Evolutionary conservation across 1,140 invertebrate species (phyloP).

Genomic region (Sminthurides bifidus): DNA sequence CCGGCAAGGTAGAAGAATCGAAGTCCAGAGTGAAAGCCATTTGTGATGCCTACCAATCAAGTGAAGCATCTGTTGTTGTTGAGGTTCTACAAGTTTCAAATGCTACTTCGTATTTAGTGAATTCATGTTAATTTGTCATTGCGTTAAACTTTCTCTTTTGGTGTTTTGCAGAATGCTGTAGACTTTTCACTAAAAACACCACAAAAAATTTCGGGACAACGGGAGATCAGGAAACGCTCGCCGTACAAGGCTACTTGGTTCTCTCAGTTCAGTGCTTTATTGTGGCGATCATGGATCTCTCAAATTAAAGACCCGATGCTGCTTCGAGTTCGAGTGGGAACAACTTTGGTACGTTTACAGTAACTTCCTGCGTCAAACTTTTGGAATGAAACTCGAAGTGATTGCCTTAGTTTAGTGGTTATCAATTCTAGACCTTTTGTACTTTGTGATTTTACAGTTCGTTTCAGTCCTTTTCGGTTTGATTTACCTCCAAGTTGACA

Average conservation of each 20-base stretch:
- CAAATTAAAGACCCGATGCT: slow-evolving; percentile 79
- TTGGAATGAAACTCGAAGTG: too few species aligned
- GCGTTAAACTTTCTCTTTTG: too few species aligned
- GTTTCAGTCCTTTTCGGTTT: slow-evolving; percentile 39
- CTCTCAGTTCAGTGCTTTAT: slow-evolving; percentile 71
- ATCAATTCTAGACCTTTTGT: too few species aligned
- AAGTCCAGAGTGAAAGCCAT: slow-evolving; percentile 31
- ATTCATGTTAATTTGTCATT: too few species aligned
- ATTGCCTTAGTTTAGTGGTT: too few species aligned
- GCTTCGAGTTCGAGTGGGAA: slow-evolving; percentile 73
- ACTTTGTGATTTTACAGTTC: too few species aligned
- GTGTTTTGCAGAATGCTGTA: background rate
- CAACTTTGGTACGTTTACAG: slow-evolving; percentile 72
- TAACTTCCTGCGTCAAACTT: too few species aligned
- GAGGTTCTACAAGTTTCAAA: slow-evolving; percentile 1
- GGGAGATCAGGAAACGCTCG: slow-evolving; percentile 5
- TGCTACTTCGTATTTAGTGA: background rate
- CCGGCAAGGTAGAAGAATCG: slow-evolving; percentile 58
- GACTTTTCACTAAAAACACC: background rate
- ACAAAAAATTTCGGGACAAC: background rate
- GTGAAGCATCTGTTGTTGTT: slow-evolving; percentile 43
- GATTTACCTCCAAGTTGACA: slow-evolving; percentile 39
- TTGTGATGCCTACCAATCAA: slow-evolving; percentile 58
- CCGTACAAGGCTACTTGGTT: slow-evolving; percentile 76
- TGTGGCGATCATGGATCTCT: slow-evolving; percentile 81